Evolutionary conservation across 2,888 invertebrate genomes (phyloP), one percentile per base, ranked within the genome.

Genomic region (Pyrrhosoma nymphula): DNA sequence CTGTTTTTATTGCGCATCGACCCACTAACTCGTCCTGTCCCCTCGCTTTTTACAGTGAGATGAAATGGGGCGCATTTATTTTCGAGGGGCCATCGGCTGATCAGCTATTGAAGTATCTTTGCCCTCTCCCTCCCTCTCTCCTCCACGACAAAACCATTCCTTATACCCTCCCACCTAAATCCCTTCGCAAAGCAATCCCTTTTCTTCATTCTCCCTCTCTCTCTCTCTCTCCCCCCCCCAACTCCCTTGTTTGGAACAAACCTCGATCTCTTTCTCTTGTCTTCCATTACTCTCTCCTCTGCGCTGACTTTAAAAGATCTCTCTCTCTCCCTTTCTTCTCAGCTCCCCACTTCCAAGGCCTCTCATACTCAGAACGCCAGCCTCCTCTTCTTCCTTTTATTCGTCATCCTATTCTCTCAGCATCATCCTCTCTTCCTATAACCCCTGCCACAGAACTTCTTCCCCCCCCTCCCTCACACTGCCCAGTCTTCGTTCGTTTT

Each of bases 281-380:
- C 35, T 23, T 93, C 16, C 60, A 35, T 63, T 91, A n/a, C 60
- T 47, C 69, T 47, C 60, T 47, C 69, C 39, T n/a, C 69, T 47
- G 26, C n/a, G 63, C 47, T 55, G 39, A 75, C 63, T 47, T 69
- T 69, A 93, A 93, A 93, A 93, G 93, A 69, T 26, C 47, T 8
- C 47, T 47, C 47, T 47, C 47, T 8, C 47, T 39, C 10, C 8
- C 60, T 39, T 26, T 88, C 47, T 12, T 60, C 60, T 20, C 16
- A 10, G 60, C 88, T 18, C 88, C 10, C 23, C 56, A 12, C 47
- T 14, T 26, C 82, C 75, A n/a, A n/a, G n/a, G 10, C 10, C n/a
- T n/a, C 60, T 8, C 60, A 10, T 10, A 16, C 35, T 35, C 35
- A 60, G 20, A 60, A 8, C 12, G n/a, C 35, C 35, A 1, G 14